Percentiles rank a stretch among this genome's conserved stretches.
These are phyloP conservation scores for Drosophila jambulina DNA, from an alignment of 1,140 invertebrate genomes.

Conservation along the genomic window DNA sequence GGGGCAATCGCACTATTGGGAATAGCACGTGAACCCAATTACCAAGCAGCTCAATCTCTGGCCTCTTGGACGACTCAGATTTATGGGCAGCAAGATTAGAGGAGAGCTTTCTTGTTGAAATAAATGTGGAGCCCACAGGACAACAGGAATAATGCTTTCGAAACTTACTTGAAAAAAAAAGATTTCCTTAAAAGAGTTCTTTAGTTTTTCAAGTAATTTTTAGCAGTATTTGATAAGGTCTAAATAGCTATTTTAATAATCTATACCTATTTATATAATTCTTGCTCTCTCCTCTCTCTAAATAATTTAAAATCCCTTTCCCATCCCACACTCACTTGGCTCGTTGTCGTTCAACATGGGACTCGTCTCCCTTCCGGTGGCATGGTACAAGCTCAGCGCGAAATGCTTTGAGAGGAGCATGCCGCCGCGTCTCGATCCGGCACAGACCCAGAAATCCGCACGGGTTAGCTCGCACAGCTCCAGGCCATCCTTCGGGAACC, in stretches of 20 bases:
- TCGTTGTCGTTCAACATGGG: slow-evolving; percentile 84
- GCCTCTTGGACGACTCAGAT: slow-evolving; percentile 49
- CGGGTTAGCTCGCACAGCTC: slow-evolving; percentile 87
- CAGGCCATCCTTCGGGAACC: slow-evolving; percentile 87
- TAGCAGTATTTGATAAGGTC: too few species aligned
- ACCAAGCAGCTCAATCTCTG: slow-evolving; percentile 69
- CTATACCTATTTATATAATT: too few species aligned
- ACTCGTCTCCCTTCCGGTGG: slow-evolving; percentile 86
- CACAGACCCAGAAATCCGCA: slow-evolving; percentile 86
- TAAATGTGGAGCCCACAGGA: not conserved
- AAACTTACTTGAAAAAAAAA: not conserved
- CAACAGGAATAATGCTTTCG: not conserved
- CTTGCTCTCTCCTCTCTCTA: not conserved
- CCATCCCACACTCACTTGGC: slow-evolving; percentile 72
- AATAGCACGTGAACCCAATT: slow-evolving; percentile 75
- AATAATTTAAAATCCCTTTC: not conserved
- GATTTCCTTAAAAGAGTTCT: too few species aligned
- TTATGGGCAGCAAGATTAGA: slow-evolving; percentile 69
- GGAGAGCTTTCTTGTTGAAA: not conserved
- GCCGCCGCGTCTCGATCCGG: slow-evolving; percentile 84
- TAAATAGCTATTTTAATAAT: too few species aligned
- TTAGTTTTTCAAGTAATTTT: too few species aligned
- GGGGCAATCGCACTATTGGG: slow-evolving; percentile 62
- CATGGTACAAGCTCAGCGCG: slow-evolving; percentile 85
- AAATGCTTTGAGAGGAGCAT: slow-evolving; percentile 86